phyloP scores from a whole-genome alignment of 2,888 invertebrate genomes.

The Noctua fimbriata region DNA sequence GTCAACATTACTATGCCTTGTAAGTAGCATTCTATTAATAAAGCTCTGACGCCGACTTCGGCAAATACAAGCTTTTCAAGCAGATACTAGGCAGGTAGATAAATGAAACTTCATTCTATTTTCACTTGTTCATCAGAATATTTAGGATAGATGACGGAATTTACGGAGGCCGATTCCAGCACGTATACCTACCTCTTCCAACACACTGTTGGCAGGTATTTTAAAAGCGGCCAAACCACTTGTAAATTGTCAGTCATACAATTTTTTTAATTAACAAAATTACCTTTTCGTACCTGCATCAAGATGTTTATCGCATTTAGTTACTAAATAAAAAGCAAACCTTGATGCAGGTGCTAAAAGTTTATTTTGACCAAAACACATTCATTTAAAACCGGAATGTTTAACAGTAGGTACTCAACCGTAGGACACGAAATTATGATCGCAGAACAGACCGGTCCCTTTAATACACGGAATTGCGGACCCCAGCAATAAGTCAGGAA shows the following conservation, averaged over 20 bases:
- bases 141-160: not conserved
- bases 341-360: not conserved
- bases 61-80: not conserved
- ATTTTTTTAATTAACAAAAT: not conserved
- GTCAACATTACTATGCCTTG: not conserved
- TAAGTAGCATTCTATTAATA: not conserved
- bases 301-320: not conserved
- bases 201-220: not conserved
- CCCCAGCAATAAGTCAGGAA: constrained; percentile 1
- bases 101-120: not conserved
- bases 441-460: constrained; percentile 18
- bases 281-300: not conserved
- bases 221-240: not conserved
- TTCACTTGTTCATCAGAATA: not conserved
- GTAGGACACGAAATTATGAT: not conserved
- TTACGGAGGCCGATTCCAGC: not conserved
- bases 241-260: not conserved
- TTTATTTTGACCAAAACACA: not conserved
- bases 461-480: not conserved
- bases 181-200: not conserved
- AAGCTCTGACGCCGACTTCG: not conserved
- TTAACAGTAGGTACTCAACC: not conserved
- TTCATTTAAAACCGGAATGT: constrained; percentile 10
- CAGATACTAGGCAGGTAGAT: not conserved
- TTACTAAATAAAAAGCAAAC: not conserved